Evolutionary conservation across 2,888 invertebrate species (phyloP).

Genomic region (Bedellia somnulentella): DNA sequence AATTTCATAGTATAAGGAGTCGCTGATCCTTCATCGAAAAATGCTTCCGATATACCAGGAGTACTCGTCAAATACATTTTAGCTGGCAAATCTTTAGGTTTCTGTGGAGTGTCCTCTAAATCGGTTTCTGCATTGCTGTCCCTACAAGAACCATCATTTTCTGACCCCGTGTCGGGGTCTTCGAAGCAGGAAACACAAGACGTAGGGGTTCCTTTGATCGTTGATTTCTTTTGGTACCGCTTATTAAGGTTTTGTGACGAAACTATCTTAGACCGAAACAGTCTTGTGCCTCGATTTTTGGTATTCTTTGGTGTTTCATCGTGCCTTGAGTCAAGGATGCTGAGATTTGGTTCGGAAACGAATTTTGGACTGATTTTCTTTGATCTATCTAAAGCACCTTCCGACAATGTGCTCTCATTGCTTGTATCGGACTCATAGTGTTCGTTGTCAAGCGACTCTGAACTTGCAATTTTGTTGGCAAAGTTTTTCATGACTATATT

Average conservation of each 20-base stretch:
- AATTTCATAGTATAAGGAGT: slow-evolving; percentile 47
- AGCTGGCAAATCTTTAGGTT: slow-evolving; percentile 16
- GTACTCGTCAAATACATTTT: slow-evolving; percentile 46
- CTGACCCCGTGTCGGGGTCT: slow-evolving; percentile 34
- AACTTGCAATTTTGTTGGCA: slow-evolving; percentile 42
- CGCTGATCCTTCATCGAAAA: slow-evolving; percentile 26
- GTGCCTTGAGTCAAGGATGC: slow-evolving; percentile 23
- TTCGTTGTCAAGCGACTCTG: slow-evolving; percentile 29
- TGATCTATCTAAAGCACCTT: slow-evolving; percentile 34
- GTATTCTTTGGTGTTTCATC: slow-evolving; percentile 42
- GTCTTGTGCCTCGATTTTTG: slow-evolving; percentile 30
- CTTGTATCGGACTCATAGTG: slow-evolving; percentile 43
- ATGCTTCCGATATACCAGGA: slow-evolving; percentile 32
- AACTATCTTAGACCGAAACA: slow-evolving; percentile 42
- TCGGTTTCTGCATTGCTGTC: slow-evolving; percentile 23
- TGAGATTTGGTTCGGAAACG: slow-evolving; percentile 50
- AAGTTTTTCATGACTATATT: slow-evolving; percentile 47
- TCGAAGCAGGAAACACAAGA: slow-evolving; percentile 48
- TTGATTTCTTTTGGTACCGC: slow-evolving; percentile 39
- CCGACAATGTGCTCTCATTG: slow-evolving; percentile 47
- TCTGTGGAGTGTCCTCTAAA: slow-evolving; percentile 5
- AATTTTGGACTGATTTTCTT: slow-evolving; percentile 46
- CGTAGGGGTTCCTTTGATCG: slow-evolving; percentile 30
- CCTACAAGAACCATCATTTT: slow-evolving; percentile 19
- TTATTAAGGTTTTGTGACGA: slow-evolving; percentile 32